phyloP scores from a whole-genome alignment of 64 coral and sea anemone species.

The Montipora capricornis region DNA sequence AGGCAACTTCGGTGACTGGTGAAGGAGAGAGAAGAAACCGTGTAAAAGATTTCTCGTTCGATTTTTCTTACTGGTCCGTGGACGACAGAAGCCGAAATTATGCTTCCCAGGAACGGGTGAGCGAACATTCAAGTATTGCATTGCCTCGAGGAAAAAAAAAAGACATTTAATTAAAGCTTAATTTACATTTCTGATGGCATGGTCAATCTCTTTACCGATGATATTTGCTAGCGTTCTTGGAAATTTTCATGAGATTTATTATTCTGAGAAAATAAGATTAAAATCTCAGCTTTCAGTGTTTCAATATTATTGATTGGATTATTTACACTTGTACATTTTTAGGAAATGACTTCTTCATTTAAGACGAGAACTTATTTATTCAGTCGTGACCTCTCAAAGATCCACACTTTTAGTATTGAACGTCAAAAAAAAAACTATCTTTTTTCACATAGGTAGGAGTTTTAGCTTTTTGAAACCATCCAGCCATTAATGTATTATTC shows the following conservation, averaged over 20 bases:
- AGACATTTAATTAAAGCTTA: no score
- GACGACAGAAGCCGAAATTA: constrained; percentile 85
- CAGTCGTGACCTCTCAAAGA: no score
- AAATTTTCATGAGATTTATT: background rate
- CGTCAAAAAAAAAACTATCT: no score
- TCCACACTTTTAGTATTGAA: no score
- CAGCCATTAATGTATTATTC: background rate
- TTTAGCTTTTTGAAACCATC: background rate
- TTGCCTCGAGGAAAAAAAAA: no score
- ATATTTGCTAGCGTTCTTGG: constrained; percentile 1
- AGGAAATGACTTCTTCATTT: background rate
- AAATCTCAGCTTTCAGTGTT: background rate
- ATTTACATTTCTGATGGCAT: background rate
- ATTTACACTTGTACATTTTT: background rate
- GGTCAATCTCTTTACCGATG: background rate
- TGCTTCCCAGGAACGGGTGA: constrained; percentile 88
- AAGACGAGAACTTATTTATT: background rate
- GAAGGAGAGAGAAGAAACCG: constrained; percentile 77
- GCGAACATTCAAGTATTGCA: background rate
- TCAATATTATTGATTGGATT: background rate
- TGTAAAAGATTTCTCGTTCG: constrained; percentile 97
- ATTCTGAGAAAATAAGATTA: background rate
- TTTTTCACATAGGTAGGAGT: background rate
- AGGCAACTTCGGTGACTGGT: constrained; percentile 83
- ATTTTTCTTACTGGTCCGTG: constrained; percentile 98